Percentiles rank a stretch among this genome's conserved stretches.
These are phyloP conservation scores for Dromius quadrimaculatus DNA, from an alignment of 2,888 invertebrate genomes.

Conservation along the genomic window DNA sequence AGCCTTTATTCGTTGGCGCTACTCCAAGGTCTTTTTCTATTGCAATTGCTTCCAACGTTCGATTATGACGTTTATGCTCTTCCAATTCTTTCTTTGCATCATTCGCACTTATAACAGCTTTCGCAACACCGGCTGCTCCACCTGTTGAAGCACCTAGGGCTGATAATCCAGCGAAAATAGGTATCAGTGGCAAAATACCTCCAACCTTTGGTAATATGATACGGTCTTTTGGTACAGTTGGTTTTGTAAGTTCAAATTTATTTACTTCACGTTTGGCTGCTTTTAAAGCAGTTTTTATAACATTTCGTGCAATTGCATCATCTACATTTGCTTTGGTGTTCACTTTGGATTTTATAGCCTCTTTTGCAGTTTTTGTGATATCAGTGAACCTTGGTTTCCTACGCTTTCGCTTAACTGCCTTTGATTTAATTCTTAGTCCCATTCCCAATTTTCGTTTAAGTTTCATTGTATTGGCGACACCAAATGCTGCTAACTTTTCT, in stretches of 20 bases:
- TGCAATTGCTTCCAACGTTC: not conserved
- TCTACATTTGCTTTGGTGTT: too few species aligned
- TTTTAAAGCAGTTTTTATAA: too few species aligned
- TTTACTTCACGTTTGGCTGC: too few species aligned
- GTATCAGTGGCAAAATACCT: slow-evolving; percentile 58
- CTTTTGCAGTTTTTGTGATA: not conserved
- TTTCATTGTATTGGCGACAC: not conserved
- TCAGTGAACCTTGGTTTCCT: not conserved
- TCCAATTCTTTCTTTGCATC: slow-evolving; percentile 58
- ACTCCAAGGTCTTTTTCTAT: not conserved
- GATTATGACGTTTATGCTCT: slow-evolving; percentile 34
- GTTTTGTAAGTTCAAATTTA: not conserved
- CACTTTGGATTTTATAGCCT: not conserved
- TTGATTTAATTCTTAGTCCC: too few species aligned
- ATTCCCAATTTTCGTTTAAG: not conserved
- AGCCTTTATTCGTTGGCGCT: not conserved
- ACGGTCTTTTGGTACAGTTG: not conserved
- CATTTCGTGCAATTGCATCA: too few species aligned
- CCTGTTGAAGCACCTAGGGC: slow-evolving; percentile 59
- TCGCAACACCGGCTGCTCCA: slow-evolving; percentile 59
- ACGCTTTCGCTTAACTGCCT: not conserved
- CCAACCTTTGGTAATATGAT: slow-evolving; percentile 55
- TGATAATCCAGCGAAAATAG: slow-evolving; percentile 59
- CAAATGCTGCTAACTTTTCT: too few species aligned
- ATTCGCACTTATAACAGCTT: slow-evolving; percentile 58